phyloP scores from a whole-genome alignment of 2,113 vertebrate genomes.

The Leuciscus idus region DNA sequence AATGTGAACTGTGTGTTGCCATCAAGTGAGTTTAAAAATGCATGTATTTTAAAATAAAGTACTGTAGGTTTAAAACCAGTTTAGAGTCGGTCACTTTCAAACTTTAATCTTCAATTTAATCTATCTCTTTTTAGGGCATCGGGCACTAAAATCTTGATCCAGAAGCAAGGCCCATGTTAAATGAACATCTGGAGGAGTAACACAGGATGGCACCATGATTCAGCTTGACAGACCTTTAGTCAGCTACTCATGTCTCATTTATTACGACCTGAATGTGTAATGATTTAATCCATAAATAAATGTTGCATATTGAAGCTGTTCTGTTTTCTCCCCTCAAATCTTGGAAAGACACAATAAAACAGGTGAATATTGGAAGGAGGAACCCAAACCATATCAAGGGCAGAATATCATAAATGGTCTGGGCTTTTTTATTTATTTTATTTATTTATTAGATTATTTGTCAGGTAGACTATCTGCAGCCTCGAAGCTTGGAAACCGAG shows the following conservation, averaged over 20 bases:
- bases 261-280: not conserved
- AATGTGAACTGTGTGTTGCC: slow-evolving; percentile 51
- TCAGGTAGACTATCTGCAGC: no score
- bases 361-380: no score
- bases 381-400: no score
- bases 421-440: no score
- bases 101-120: not conserved
- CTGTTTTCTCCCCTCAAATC: not conserved
- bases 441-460: no score
- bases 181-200: not conserved
- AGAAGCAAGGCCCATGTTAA: not conserved
- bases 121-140: not conserved
- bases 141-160: not conserved
- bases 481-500: no score
- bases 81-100: not conserved
- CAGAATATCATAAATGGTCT: no score
- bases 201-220: not conserved
- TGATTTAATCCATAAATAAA: not conserved
- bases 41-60: not conserved
- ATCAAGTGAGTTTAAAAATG: slow-evolving; percentile 39
- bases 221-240: not conserved
- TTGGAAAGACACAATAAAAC: no score
- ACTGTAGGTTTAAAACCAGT: no score
- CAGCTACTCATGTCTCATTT: not conserved
- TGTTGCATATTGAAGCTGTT: not conserved